Base-by-base conservation (phyloP, 2,888 invertebrate species). In the Strigamia transsilvanica region DNA sequence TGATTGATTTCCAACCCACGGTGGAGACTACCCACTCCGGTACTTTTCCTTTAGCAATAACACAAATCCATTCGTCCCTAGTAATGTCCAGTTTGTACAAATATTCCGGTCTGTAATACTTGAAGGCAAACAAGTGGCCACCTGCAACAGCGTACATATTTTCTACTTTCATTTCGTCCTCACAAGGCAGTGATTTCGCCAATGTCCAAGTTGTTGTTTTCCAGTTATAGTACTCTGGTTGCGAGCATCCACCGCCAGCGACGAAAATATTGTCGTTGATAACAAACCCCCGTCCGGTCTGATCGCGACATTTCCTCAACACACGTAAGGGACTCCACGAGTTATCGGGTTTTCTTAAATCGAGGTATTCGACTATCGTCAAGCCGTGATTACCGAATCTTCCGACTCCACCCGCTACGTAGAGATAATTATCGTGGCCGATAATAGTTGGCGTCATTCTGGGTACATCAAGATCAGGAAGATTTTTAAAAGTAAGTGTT, bases 381-480 rank as follows among this genome's bases (percentile, higher is more conserved):
- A 81, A 61, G 1, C 61, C 61, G 34, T 61, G 32, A 21, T 34
- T 34, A 5, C 73, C 73, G 61, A 38, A 81, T 32, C 81, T 23
- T 2, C 81, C 81, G 12, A 81, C 34, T 6, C 81, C 81, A 32
- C 81, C 81, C 0, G 42, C 66, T 1, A 66, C 81, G 42, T 81
- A 81, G 6, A 81, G 15, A 34, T 34, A 41, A 38, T 81, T 61
- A 18, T 81, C 41, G 42, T 66, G 34, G 13, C 51, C 34, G 13
- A 66, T 10, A 9, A 81, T 23, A 4, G 34, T 34, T 18, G 81
- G 66, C 7, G 32, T 23, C 32, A 61, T 61, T 38, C 81, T 61
- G n/a, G 61, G 61, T 6, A 81, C 61, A 10, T 66, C 32, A 10
- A 81, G 32, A 9, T 81, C 38, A 3, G 81, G 81, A 73, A 73